A percentile compares a stretch with the other conserved stretches of the same genome.
Conservation (phyloP, 2,113 vertebrate genomes). For the Zapus hudsonius region DNA sequence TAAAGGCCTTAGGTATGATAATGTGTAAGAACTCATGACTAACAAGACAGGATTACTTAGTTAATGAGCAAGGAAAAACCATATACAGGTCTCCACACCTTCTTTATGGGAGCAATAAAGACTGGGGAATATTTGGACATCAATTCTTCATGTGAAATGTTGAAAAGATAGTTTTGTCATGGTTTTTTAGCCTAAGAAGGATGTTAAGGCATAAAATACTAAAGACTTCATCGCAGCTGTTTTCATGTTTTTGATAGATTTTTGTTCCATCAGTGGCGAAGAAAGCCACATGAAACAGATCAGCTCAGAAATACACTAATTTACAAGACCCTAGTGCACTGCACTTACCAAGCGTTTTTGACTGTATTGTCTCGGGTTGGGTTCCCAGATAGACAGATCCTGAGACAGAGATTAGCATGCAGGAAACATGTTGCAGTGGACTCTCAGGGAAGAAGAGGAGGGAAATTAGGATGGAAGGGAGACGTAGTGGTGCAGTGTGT, state of each 20-base stretch:
- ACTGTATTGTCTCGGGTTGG: not conserved
- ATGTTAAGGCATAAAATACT: not conserved
- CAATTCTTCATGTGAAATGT: constrained; percentile 62
- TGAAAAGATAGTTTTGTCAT: constrained; percentile 38
- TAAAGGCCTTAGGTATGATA: constrained; percentile 55
- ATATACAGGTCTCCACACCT: not conserved
- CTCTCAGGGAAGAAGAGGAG: not conserved
- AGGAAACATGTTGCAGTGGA: accelerated
- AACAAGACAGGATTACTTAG: not conserved
- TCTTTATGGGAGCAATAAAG: constrained; percentile 60
- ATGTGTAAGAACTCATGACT: constrained; percentile 12
- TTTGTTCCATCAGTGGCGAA: not conserved
- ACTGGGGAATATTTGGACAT: constrained; percentile 26
- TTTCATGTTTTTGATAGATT: not conserved
- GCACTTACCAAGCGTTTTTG: not conserved
- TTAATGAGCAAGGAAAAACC: constrained; percentile 37
- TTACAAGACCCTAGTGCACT: not conserved
- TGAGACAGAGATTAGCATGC: not conserved
- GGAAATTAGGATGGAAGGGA: accelerated
- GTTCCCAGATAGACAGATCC: not conserved
- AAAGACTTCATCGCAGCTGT: not conserved
- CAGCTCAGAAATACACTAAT: not conserved
- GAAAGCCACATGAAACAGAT: not conserved
- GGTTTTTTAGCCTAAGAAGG: not conserved
- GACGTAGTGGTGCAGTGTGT: accelerated